phyloP scores from a whole-genome alignment of 2,113 vertebrate genomes.

The Tinamus guttatus region DNA sequence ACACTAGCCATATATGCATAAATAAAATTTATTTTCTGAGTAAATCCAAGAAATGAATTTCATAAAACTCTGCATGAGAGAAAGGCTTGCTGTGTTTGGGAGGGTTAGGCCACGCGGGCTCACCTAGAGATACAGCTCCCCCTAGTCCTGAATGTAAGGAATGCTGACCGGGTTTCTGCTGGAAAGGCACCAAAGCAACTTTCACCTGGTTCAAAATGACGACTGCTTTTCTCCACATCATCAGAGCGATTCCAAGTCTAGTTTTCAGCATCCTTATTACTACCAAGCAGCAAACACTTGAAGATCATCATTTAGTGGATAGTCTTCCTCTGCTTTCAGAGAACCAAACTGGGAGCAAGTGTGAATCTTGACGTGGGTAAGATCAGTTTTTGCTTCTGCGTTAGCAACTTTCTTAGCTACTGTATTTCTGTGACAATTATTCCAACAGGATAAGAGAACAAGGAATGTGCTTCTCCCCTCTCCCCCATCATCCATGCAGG shows the following conservation, averaged over 20 bases:
- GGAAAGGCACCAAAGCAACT: background rate
- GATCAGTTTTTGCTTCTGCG: background rate
- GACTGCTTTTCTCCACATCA: background rate
- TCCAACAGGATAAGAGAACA: background rate
- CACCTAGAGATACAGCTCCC: conserved; percentile 35
- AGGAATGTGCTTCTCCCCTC: background rate
- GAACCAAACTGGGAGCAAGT: background rate
- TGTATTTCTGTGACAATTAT: background rate
- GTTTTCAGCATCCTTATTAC: background rate
- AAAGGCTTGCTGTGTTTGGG: background rate
- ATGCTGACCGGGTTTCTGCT: fast-evolving
- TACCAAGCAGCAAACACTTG: background rate
- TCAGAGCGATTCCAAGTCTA: background rate
- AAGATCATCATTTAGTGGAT: fast-evolving
- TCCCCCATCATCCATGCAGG: background rate
- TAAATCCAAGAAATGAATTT: background rate
- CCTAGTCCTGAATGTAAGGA: conserved; percentile 2
- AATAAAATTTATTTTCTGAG: background rate
- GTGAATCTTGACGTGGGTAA: fast-evolving
- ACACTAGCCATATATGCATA: background rate
- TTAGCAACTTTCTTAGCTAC: background rate
- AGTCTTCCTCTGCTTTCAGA: background rate
- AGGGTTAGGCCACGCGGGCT: background rate
- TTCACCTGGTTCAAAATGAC: background rate
- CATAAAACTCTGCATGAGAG: fast-evolving